These are phyloP conservation scores for Phymastichus coffea DNA, from an alignment of 1,140 invertebrate genomes.

Conservation along the genomic window DNA sequence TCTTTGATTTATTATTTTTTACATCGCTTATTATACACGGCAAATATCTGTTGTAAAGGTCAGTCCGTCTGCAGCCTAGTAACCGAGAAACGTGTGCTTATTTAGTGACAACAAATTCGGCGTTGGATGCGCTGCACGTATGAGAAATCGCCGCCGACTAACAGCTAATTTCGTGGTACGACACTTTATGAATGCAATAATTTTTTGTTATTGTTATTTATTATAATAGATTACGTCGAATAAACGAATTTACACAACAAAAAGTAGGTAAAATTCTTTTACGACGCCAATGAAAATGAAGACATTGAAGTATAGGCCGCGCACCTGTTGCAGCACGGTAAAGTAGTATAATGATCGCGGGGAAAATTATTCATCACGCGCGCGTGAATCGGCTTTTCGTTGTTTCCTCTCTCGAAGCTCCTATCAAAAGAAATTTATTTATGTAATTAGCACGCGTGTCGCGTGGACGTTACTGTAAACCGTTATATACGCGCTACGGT, in stretches of 20 bases:
- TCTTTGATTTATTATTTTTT: not conserved
- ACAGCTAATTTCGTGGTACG: no score
- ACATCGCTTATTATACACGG: not conserved
- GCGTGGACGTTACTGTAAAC: not conserved
- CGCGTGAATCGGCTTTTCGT: no score
- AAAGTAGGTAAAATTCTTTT: no score
- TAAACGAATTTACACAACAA: no score
- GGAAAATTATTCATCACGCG: conserved; percentile 4
- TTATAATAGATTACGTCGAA: no score
- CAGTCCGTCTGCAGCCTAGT: not conserved
- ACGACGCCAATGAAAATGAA: no score
- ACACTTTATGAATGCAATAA: not conserved
- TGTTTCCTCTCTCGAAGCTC: no score
- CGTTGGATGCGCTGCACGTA: conserved; percentile 14
- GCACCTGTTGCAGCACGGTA: no score
- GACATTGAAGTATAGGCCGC: no score
- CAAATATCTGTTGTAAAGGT: not conserved
- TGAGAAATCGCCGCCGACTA: not conserved
- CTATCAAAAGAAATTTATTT: conserved; percentile 5
- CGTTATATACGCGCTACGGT: no score
- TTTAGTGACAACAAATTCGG: not conserved
- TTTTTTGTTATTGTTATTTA: not conserved
- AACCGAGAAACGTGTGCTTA: conserved; percentile 7
- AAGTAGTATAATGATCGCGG: no score
- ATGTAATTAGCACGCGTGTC: conserved; percentile 33